Percentiles rank a stretch among this genome's conserved stretches.
Conservation (phyloP, 2,113 vertebrate species). For the Corythornis vintsioides region DNA sequence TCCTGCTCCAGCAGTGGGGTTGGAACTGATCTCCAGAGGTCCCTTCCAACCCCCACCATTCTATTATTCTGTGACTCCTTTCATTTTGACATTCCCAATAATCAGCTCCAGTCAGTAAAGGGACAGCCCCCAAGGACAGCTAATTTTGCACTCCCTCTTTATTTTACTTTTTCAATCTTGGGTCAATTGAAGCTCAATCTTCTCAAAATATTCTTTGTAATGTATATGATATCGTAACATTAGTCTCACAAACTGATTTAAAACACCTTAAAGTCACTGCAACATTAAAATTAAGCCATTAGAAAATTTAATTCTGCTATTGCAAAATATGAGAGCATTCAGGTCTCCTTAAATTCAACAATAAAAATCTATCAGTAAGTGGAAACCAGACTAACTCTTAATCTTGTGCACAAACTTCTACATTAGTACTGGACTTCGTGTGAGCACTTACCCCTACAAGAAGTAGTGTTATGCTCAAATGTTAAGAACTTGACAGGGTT, state of each 20-base stretch:
- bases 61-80: background rate
- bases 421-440: background rate
- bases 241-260: background rate
- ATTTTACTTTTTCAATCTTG: background rate
- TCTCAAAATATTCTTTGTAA: background rate
- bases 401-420: background rate
- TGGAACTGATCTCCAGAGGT: too few relatives aligned
- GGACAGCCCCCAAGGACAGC: fast-evolving
- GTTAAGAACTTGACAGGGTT: background rate
- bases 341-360: background rate
- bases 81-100: background rate
- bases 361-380: background rate
- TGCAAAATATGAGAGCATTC: background rate
- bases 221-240: background rate
- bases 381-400: background rate
- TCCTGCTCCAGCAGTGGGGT: too few relatives aligned
- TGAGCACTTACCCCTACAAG: background rate
- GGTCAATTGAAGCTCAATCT: background rate
- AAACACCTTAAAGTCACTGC: background rate
- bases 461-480: background rate
- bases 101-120: background rate
- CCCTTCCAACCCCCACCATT: too few relatives aligned
- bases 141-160: background rate
- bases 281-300: background rate
- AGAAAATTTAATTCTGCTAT: background rate